A percentile compares a stretch with the other conserved stretches of the same genome.
These are phyloP conservation scores for Coregonus clupeaformis DNA, from an alignment of 2,113 vertebrate species.

Conservation along the genomic window DNA sequence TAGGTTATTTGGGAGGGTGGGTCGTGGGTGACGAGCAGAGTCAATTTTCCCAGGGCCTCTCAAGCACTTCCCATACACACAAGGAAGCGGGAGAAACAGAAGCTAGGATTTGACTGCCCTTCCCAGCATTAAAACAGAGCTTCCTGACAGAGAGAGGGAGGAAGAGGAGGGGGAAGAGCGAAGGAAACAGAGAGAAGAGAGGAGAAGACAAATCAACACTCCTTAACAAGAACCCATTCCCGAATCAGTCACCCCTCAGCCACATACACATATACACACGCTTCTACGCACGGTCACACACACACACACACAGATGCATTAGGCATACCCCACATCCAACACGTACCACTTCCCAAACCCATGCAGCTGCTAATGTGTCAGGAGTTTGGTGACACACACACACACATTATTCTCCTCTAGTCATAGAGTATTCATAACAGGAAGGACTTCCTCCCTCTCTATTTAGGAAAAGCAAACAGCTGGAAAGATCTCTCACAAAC, in stretches of 20 bases:
- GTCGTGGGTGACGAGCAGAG: neutral
- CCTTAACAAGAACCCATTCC: neutral
- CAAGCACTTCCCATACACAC: neutral
- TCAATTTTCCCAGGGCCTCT: neutral
- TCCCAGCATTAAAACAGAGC: slow-evolving; percentile 26
- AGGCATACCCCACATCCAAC: neutral
- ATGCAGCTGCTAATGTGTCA: neutral
- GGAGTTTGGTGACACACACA: neutral
- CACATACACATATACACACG: slow-evolving; percentile 17
- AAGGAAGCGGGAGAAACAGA: slow-evolving; percentile 68
- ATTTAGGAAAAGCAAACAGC: slow-evolving; percentile 71
- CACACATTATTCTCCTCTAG: slow-evolving; percentile 52
- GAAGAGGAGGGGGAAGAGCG: slow-evolving; percentile 47
- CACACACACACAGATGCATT: neutral
- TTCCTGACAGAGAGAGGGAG: slow-evolving; percentile 52
- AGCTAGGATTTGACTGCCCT: slow-evolving; percentile 73
- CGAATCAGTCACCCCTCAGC: neutral
- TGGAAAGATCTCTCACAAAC: slow-evolving; percentile 58
- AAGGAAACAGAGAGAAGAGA: slow-evolving; percentile 41
- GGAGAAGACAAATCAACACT: neutral
- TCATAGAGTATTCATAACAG: slow-evolving; percentile 74
- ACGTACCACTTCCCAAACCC: neutral
- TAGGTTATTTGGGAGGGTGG: neutral
- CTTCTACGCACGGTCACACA: neutral
- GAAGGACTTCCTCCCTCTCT: slow-evolving; percentile 73